Base-by-base conservation (phyloP, 1,140 invertebrate species). In the Drosophila lacteicornis region DNA sequence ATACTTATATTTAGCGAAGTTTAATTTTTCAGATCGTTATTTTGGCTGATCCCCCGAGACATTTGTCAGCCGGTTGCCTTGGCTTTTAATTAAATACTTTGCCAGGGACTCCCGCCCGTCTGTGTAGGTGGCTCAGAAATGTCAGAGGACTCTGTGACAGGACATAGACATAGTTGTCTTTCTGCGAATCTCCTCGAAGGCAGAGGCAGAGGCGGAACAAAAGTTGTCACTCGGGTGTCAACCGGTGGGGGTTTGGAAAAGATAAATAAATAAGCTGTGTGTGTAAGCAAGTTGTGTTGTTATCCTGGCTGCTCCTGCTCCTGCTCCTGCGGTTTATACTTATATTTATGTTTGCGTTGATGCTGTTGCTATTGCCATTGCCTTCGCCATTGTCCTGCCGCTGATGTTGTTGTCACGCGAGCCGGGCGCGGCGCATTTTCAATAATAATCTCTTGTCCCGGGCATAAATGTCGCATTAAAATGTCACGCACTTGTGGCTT, bases 381-480 rank as follows among this genome's bases (percentile, higher is more conserved):
- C 55, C 76, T 42, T 50, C 25, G 60, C 50, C 46, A 17, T 75
- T 62, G 15, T 82, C 66, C 46, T 69, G 49, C 36, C 53, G 40
- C 53, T 17, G 51, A 55, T 55, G 61, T 75, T 79, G 76, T 82
- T 87, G 83, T 80, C 84, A 83, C 62, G 77, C 57, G 58, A 60
- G 47, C 55, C 49, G 53, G 45, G 33, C 47, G 80, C 77, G 84
- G 80, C 77, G 84, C 82, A 79, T 84, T 90, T 84, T 84, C 85
- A 84, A 84, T 82, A 90, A 82, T 88, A 88, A 88, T 88, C 85
- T 88, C 85, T 85, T 88, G 85, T 88, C 85, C 82, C 58, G 69
- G 81, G 81, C 85, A 90, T 88, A 88, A 88, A 90, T 88, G 85
- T 88, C 85, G 85, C 85, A 88, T 88, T 88, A 90, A 88, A 88